These are phyloP conservation scores for Rutpela maculata DNA, from an alignment of 2,888 invertebrate species.

Conservation along the genomic window DNA sequence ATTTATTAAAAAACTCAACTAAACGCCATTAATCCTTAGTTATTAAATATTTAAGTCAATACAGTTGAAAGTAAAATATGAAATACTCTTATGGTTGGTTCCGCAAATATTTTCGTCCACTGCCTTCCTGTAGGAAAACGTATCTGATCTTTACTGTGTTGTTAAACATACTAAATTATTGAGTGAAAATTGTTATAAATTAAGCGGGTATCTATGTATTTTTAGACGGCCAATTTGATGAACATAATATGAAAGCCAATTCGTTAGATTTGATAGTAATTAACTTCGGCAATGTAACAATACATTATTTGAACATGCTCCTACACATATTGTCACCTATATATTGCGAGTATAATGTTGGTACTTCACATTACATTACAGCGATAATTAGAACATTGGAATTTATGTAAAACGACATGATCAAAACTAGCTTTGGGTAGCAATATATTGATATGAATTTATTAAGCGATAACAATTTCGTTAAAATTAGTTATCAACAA, in stretches of 20 bases:
- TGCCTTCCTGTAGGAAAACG: no score
- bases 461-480: not conserved
- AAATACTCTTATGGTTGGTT: no score
- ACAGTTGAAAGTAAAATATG: no score
- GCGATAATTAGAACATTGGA: slow-evolving; percentile 22
- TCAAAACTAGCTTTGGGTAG: not conserved
- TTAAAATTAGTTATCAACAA: no score
- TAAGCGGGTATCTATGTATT: slow-evolving; percentile 1
- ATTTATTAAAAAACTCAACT: no score
- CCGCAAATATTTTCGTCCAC: no score
- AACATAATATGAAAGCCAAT: not conserved
- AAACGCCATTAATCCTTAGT: no score
- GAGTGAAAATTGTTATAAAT: not conserved
- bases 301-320: slow-evolving; percentile 26
- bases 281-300: slow-evolving; percentile 19
- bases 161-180: no score
- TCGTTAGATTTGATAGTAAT: slow-evolving; percentile 12
- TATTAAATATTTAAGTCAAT: no score
- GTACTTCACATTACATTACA: slow-evolving; percentile 24
- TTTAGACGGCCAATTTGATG: not conserved
- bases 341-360: slow-evolving; percentile 21
- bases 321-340: slow-evolving; percentile 18
- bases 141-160: no score
- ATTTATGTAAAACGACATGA: slow-evolving; percentile 8
- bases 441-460: not conserved